Conservation (phyloP, 2,888 invertebrate genomes). For the Hermaeophaga mercurialis region DNA sequence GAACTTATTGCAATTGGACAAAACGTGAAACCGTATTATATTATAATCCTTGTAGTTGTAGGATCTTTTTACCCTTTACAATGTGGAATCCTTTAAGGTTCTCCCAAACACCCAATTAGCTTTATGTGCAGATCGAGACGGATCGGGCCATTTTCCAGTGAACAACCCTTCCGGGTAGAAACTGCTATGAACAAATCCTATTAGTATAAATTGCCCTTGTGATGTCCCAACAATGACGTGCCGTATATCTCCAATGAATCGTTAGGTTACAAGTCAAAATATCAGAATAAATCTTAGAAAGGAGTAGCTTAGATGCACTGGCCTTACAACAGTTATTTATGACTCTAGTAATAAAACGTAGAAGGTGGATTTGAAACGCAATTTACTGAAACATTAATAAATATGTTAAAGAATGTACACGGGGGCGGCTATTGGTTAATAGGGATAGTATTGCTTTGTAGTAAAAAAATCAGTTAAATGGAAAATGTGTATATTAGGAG, state of each 20-base stretch:
- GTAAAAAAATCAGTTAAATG: no score
- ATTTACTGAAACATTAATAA: no score
- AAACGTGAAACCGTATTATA: no score
- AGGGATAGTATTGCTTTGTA: no score
- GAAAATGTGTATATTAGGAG: no score
- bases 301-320: not conserved
- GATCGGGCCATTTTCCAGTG: conserved; percentile 29
- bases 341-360: no score
- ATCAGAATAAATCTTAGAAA: conserved; percentile 10
- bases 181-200: conserved; percentile 34
- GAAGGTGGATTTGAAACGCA: no score
- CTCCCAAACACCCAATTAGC: conserved; percentile 11
- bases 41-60: no score
- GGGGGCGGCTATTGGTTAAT: no score
- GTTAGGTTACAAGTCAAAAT: conserved; percentile 31
- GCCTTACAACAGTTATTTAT: no score
- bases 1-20: no score
- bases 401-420: no score
- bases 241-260: conserved; percentile 35
- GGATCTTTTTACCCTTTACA: conserved; percentile 6
- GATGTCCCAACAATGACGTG: conserved; percentile 35
- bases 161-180: conserved; percentile 29
- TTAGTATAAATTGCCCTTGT: conserved; percentile 36
- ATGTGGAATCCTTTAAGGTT: conserved; percentile 7
- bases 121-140: conserved; percentile 24